Evolutionary conservation across 2,888 invertebrate species (phyloP).

Genomic region (Eristalinus sepulchralis): DNA sequence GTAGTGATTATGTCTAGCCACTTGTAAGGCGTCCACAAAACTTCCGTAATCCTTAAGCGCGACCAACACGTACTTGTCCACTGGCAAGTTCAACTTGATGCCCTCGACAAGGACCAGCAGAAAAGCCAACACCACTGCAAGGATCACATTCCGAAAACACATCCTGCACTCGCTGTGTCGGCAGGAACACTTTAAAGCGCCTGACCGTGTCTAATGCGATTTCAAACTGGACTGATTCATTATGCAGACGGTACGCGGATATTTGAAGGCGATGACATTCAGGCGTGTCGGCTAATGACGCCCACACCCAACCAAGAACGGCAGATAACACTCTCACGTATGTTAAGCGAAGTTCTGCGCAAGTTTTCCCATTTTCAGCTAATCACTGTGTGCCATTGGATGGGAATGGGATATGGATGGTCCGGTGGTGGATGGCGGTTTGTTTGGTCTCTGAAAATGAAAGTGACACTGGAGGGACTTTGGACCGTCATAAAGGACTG

Average conservation of each 20-base stretch:
- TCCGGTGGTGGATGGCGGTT: not conserved
- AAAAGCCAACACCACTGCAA: constrained; percentile 17
- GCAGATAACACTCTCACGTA: not conserved
- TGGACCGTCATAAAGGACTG: not conserved
- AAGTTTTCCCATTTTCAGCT: constrained; percentile 36
- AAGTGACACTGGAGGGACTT: not conserved
- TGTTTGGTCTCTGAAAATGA: not conserved
- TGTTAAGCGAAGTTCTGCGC: constrained; percentile 45
- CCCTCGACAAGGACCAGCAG: constrained; percentile 9
- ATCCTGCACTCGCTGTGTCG: constrained; percentile 5
- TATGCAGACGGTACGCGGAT: not conserved
- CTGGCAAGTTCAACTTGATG: constrained; percentile 42
- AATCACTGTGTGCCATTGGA: not conserved
- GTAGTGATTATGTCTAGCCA: constrained; percentile 54
- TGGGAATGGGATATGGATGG: not conserved
- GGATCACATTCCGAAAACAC: constrained; percentile 44
- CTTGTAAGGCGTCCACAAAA: constrained; percentile 55
- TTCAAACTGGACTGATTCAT: constrained; percentile 49
- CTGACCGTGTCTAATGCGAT: constrained; percentile 35
- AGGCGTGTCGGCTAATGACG: not conserved
- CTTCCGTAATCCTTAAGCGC: constrained; percentile 61
- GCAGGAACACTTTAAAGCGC: constrained; percentile 3
- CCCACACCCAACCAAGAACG: not conserved
- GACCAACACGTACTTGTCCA: constrained; percentile 60
- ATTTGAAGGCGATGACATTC: not conserved